These are phyloP conservation scores for Talpa occidentalis DNA, from an alignment of 2,113 vertebrate genomes.

Conservation along the genomic window DNA sequence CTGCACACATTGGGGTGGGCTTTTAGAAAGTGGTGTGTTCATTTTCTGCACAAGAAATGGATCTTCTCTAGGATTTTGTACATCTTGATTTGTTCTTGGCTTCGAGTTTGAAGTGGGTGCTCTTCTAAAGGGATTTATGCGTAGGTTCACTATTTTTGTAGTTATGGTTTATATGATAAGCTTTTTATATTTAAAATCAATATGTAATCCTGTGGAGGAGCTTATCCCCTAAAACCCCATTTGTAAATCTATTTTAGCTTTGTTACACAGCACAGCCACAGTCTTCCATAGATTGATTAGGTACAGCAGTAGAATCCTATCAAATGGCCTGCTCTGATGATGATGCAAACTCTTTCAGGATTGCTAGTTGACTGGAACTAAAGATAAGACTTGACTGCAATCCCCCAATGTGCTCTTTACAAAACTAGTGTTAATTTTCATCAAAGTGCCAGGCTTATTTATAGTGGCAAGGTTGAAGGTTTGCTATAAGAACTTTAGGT, in stretches of 20 bases:
- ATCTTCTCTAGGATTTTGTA: conserved; percentile 92
- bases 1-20: conserved; percentile 85
- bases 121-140: conserved; percentile 99
- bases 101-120: conserved; percentile 94
- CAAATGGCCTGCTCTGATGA: conserved; percentile 98
- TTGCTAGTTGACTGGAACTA: conserved; percentile 97
- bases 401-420: conserved; percentile 91
- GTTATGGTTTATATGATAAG: conserved; percentile 99
- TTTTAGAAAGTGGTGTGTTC: conserved; percentile 86
- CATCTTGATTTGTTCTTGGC: conserved; percentile 92
- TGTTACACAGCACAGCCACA: conserved; percentile 96
- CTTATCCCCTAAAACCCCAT: conserved; percentile 98
- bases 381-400: conserved; percentile 92
- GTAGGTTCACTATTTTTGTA: conserved; percentile 97
- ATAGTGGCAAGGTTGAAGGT: conserved; percentile 83
- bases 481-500: conserved; percentile 84
- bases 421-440: conserved; percentile 93
- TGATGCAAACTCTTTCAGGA: conserved; percentile 98
- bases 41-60: conserved; percentile 93
- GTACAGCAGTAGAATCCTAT: conserved; percentile 96
- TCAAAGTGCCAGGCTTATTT: conserved; percentile 88
- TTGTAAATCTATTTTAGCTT: conserved; percentile 99
- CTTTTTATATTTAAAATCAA: conserved; percentile 99
- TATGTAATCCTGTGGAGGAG: conserved; percentile 99
- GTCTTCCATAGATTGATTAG: conserved; percentile 99